Base-by-base conservation (phyloP, 2,888 invertebrate species). In the Sclerodermus sp. region DNA sequence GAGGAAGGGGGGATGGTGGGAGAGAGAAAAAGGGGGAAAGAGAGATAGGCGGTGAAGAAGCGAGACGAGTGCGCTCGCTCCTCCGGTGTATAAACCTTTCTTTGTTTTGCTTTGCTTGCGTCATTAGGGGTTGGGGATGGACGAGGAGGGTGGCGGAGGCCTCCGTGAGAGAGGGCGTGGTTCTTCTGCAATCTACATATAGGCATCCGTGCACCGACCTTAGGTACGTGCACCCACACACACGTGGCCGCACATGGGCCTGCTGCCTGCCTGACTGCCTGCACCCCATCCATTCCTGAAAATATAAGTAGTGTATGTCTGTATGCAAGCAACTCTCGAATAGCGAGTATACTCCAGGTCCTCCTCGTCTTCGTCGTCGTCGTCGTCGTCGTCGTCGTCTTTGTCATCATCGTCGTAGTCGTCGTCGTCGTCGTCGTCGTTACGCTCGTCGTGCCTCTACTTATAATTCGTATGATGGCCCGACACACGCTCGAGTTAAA, bases 41-140 rank as follows among this genome's bases (percentile, higher is more conserved):
- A 54, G 57, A 53, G 55, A 23, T 23, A 23, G 8, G 23, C 23
- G 23, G 23, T 4, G 13, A 39, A 47, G 41, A 45, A 47, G 48
- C 50, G 41, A 48, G 55, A 41, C 39, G 34, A 34, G 34, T 9
- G 30, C 30, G 59, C 55, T 49, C 58, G 55, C 63, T 60, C 55
- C 61, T 59, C 56, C 58, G 58, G 70, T 73, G 72, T 76, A 75
- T 74, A 78, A 77, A 76, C 77, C 74, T 80, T 80, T 80, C 80
- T 80, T 81, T 81, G 80, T 81, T 81, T 81, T 79, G 79, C 79
- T 78, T 75, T 77, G 79, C 80, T 80, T 80, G 80, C 80, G 80
- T 81, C 81, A 81, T 81, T 81, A 80, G 79, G 79, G 74, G 71
- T 68, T 70, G 73, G 73, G 70, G 71, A 62, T 63, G 58, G 55